Base-by-base conservation (phyloP, 2,888 invertebrate genomes). In the Philereme transversata region DNA sequence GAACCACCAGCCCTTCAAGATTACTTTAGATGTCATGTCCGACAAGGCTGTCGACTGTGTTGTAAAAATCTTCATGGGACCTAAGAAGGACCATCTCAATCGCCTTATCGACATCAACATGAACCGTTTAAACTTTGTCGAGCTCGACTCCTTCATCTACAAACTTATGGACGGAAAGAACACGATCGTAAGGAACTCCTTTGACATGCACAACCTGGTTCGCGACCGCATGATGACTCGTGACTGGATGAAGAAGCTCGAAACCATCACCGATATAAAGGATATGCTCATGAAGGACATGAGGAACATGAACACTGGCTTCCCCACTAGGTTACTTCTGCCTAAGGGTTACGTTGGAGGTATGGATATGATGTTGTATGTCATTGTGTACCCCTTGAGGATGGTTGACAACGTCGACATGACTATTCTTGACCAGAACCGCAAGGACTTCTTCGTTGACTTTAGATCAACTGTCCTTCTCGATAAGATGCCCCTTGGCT, bases 271-370 rank as follows among this genome's bases (percentile, higher is more conserved):
- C 10, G 89, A 86, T 65, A 75, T 87, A 51, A 82, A 79, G 43
- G 88, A 90, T 51, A 51, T 88, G 9, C 68, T 84, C 3, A 40
- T 72, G 0, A 88, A 86, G 68, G 89, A 89, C 61, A 69, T 90
- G 50, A 89, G 77, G 55, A 90, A 91, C 75, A 84, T 89, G 69
- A 89, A 95, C 75, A 95, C 94, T 65, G 95, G 95, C 53, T 95
- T 95, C 93, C 96, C 97, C 4, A 92, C 94, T 35, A 95, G 96
- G 71, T 88, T 96, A 47, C 79, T 96, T 45, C 86, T 97, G 55
- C 97, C 97, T 46, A 95, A 91, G 74, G 97, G 97, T 77, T 93
- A 83, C 68, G 84, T 87, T 54, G 94, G 94, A 62, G 97, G 97
- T 54, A 88, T 95, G 87, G 92, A 93, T 34, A 93, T 94, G 91